These are phyloP conservation scores for Liposcelis brunnea DNA, from an alignment of 2,888 invertebrate genomes.

Conservation along the genomic window DNA sequence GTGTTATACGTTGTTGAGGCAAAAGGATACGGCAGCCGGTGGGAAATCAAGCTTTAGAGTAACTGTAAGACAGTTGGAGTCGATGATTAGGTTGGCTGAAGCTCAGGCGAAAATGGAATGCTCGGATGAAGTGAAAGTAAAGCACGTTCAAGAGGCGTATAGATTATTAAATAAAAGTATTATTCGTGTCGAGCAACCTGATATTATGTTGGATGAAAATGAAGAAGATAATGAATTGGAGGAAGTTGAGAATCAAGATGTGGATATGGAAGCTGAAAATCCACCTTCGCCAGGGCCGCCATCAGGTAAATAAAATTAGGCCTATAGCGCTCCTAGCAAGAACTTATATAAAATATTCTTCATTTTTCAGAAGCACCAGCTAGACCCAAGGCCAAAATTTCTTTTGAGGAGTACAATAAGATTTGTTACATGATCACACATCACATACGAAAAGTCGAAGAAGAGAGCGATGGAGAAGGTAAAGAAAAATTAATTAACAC, in stretches of 20 bases:
- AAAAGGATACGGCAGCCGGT: constrained; percentile 48
- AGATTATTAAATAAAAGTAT: constrained; percentile 88
- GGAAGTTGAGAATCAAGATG: constrained; percentile 32
- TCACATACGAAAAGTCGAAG: background rate
- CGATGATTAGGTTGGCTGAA: constrained; percentile 90
- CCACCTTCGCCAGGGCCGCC: background rate
- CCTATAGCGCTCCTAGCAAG: no score
- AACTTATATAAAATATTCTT: no score
- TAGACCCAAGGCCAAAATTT: background rate
- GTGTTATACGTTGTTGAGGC: constrained; percentile 72
- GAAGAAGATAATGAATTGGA: constrained; percentile 31
- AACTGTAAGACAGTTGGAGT: constrained; percentile 90
- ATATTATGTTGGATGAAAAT: constrained; percentile 76
- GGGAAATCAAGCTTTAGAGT: constrained; percentile 81
- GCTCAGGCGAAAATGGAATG: constrained; percentile 94
- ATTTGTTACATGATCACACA: constrained; percentile 5
- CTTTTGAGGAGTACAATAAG: constrained; percentile 6
- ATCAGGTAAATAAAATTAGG: no score
- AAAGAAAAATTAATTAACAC: constrained; percentile 11
- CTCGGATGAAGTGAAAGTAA: constrained; percentile 59
- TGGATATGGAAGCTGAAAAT: constrained; percentile 3
- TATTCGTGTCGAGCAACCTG: constrained; percentile 93
- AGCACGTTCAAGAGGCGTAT: constrained; percentile 84
- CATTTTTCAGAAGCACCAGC: background rate
- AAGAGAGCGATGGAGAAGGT: constrained; percentile 1